These are phyloP conservation scores for Spicauda simplicius DNA, from an alignment of 2,888 invertebrate species.

Conservation along the genomic window DNA sequence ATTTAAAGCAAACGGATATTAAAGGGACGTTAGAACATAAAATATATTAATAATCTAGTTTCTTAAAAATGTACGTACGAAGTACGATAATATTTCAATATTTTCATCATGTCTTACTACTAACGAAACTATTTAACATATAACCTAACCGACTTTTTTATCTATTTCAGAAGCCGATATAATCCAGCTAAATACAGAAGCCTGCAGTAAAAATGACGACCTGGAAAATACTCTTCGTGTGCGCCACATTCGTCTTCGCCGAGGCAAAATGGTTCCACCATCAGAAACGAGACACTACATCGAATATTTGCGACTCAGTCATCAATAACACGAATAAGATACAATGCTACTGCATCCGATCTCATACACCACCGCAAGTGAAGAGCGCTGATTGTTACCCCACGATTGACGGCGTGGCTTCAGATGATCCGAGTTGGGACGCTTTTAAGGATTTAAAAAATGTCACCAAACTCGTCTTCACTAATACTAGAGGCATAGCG, in stretches of 20 bases:
- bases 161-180: slow-evolving; percentile 55
- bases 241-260: slow-evolving; percentile 54
- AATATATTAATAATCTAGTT: too few species aligned
- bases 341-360: slow-evolving; percentile 67
- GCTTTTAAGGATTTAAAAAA: slow-evolving; percentile 87
- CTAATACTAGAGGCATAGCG: slow-evolving; percentile 86
- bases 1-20: too few species aligned
- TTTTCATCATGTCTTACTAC: too few species aligned
- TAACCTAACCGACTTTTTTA: slow-evolving; percentile 39
- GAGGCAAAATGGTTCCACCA: slow-evolving; percentile 60
- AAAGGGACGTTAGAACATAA: too few species aligned
- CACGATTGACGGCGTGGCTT: slow-evolving; percentile 82
- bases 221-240: slow-evolving; percentile 60
- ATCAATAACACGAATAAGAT: slow-evolving; percentile 63
- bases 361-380: slow-evolving; percentile 59
- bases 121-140: too few species aligned
- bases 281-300: slow-evolving; percentile 57
- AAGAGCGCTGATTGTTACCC: slow-evolving; percentile 89
- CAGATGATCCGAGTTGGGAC: slow-evolving; percentile 87
- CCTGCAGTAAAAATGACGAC: slow-evolving; percentile 54
- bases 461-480: slow-evolving; percentile 86
- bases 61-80: too few species aligned
- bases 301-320: slow-evolving; percentile 63
- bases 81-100: too few species aligned
- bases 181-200: slow-evolving; percentile 29